A percentile compares a stretch with the other conserved stretches of the same genome.
These are phyloP conservation scores for Ectropis crepuscularia DNA, from an alignment of 2,888 invertebrate species.

Conservation along the genomic window DNA sequence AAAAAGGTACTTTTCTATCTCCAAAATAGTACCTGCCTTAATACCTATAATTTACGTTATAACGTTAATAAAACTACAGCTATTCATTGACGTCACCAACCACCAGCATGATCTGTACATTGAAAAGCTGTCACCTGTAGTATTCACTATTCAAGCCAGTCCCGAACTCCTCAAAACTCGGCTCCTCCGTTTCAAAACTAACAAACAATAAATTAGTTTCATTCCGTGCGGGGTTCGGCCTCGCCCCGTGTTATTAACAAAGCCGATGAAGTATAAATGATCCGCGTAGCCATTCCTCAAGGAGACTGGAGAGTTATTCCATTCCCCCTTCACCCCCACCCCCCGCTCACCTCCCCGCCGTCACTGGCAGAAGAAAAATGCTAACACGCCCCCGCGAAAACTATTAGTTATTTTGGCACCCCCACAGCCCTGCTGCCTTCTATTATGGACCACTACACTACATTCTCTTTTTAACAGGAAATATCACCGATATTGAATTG, in stretches of 20 bases:
- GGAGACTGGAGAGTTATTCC: slow-evolving; percentile 74
- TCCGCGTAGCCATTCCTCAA: slow-evolving; percentile 76
- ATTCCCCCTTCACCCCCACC: slow-evolving; percentile 45
- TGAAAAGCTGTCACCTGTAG: background rate
- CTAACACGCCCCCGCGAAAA: slow-evolving; percentile 85
- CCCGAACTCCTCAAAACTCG: slow-evolving; percentile 35
- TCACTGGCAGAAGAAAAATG: slow-evolving; percentile 84
- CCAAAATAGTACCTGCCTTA: too few relatives aligned
- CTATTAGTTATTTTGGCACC: slow-evolving; percentile 85
- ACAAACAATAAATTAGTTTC: slow-evolving; percentile 44
- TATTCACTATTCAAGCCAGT: slow-evolving; percentile 17
- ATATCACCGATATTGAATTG: slow-evolving; percentile 37
- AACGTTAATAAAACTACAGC: background rate
- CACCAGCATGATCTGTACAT: background rate
- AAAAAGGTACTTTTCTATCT: too few relatives aligned
- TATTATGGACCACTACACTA: slow-evolving; percentile 71
- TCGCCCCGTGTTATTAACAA: slow-evolving; percentile 64
- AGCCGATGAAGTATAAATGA: slow-evolving; percentile 83
- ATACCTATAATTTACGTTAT: too few relatives aligned
- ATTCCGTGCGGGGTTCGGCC: slow-evolving; percentile 23
- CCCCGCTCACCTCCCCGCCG: slow-evolving; percentile 58
- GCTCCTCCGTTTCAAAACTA: slow-evolving; percentile 34
- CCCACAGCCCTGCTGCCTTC: slow-evolving; percentile 67
- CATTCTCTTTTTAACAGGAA: slow-evolving; percentile 48
- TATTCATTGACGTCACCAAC: background rate